Percentiles rank a stretch among this genome's conserved stretches.
phyloP scores from a whole-genome alignment of 23 tunicate genomes.

The Ascidia mentula region DNA sequence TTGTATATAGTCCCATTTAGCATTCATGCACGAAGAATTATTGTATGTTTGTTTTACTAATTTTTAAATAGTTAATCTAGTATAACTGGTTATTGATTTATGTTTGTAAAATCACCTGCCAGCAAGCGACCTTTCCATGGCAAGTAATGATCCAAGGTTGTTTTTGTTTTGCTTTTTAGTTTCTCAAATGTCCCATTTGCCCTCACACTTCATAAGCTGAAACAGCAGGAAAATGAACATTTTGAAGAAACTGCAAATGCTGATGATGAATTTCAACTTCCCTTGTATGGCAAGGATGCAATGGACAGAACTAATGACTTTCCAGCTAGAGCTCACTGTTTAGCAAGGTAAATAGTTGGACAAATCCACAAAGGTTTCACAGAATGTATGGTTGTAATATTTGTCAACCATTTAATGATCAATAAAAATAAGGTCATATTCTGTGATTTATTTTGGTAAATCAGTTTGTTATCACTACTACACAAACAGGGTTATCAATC shows the following conservation, averaged over 20 bases:
- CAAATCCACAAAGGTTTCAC: too few relatives aligned
- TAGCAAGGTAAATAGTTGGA: constrained; percentile 82
- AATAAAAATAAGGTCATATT: not conserved
- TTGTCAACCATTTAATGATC: not conserved
- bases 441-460: not conserved
- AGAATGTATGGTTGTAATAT: too few relatives aligned
- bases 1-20: not conserved
- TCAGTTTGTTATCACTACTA: not conserved
- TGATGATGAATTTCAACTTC: constrained; percentile 58
- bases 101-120: too few relatives aligned
- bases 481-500: too few relatives aligned
- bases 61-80: not conserved
- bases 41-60: not conserved
- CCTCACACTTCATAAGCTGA: constrained; percentile 56
- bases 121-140: too few relatives aligned
- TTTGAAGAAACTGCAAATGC: constrained; percentile 19
- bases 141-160: too few relatives aligned
- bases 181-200: constrained; percentile 68
- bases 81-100: too few relatives aligned
- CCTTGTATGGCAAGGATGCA: constrained; percentile 68
- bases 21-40: not conserved
- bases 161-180: constrained; percentile 20
- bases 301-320: constrained; percentile 84
- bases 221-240: constrained; percentile 57
- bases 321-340: constrained; percentile 95